Conservation (phyloP, 1,140 invertebrate genomes). For the Polyergus mexicanus region DNA sequence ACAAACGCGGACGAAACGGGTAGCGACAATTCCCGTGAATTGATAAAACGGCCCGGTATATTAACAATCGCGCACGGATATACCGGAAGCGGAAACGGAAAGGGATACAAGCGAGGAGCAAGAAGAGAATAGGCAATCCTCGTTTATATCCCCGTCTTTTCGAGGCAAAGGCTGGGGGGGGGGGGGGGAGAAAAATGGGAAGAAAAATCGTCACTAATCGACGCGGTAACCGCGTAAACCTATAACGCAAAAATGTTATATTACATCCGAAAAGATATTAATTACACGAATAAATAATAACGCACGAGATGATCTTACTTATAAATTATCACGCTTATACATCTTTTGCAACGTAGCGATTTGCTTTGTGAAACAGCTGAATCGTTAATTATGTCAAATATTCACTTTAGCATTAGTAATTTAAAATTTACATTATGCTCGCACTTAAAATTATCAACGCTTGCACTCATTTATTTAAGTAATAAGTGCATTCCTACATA, state of each 20-base stretch:
- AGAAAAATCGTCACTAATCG: slow-evolving; percentile 34
- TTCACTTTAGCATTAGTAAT: slow-evolving; percentile 20
- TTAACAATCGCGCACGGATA: slow-evolving; percentile 44
- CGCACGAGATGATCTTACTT: neutral
- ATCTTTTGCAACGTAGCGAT: neutral
- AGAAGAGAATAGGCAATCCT: neutral
- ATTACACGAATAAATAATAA: slow-evolving; percentile 37
- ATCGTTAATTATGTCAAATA: slow-evolving; percentile 46
- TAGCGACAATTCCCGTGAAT: slow-evolving; percentile 49
- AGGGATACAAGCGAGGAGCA: too few species aligned
- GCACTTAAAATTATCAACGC: too few species aligned
- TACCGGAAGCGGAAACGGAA: slow-evolving; percentile 46
- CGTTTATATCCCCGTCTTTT: neutral
- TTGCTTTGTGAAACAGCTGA: slow-evolving; percentile 30
- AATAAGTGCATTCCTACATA: too few species aligned
- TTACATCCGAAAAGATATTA: slow-evolving; percentile 31
- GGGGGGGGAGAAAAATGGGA: too few species aligned
- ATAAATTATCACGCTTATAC: too few species aligned
- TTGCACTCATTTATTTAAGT: too few species aligned
- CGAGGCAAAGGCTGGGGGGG: neutral
- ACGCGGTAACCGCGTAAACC: neutral
- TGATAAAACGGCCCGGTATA: slow-evolving; percentile 52
- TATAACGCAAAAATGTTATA: neutral
- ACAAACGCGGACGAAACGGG: neutral
- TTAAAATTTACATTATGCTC: slow-evolving; percentile 29